A percentile compares a stretch with the other conserved stretches of the same genome.
phyloP scores from a whole-genome alignment of 1,140 invertebrate genomes.

The Schlechtendalia chinensis region DNA sequence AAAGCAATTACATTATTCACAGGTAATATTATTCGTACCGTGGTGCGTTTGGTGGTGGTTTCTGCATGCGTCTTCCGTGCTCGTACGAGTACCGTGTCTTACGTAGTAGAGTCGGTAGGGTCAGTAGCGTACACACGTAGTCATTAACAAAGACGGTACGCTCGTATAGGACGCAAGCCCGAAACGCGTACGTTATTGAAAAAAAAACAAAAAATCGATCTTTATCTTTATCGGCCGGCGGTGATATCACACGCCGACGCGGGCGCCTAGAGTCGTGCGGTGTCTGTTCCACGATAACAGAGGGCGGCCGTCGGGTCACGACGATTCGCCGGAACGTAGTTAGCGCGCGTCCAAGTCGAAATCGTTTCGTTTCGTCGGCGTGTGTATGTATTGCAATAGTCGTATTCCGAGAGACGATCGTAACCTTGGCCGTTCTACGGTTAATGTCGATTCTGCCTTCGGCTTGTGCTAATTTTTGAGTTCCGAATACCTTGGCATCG shows the following conservation, averaged over 20 bases:
- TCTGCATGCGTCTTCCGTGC: conserved; percentile 4
- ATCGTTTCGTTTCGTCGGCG: too few relatives aligned
- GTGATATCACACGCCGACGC: too few relatives aligned
- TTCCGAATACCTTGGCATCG: conserved; percentile 26
- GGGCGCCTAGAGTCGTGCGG: not conserved
- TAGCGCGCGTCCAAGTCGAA: not conserved
- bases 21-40: too few relatives aligned
- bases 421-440: conserved; percentile 38
- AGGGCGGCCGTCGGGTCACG: not conserved
- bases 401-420: conserved; percentile 10
- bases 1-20: not conserved
- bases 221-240: not conserved
- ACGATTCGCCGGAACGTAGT: conserved; percentile 1
- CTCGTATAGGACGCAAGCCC: conserved; percentile 7
- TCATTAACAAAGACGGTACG: conserved; percentile 27
- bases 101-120: too few relatives aligned
- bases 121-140: not conserved
- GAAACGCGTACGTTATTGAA: not conserved
- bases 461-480: conserved; percentile 40
- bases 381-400: too few relatives aligned
- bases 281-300: not conserved
- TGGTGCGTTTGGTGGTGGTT: too few relatives aligned
- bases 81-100: not conserved
- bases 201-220: too few relatives aligned
- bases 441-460: conserved; percentile 39